Evolutionary conservation across 92 coral and sea anemone species (phyloP), one percentile per base, ranked within the genome.

Genomic region (Phenganax subtilis): DNA sequence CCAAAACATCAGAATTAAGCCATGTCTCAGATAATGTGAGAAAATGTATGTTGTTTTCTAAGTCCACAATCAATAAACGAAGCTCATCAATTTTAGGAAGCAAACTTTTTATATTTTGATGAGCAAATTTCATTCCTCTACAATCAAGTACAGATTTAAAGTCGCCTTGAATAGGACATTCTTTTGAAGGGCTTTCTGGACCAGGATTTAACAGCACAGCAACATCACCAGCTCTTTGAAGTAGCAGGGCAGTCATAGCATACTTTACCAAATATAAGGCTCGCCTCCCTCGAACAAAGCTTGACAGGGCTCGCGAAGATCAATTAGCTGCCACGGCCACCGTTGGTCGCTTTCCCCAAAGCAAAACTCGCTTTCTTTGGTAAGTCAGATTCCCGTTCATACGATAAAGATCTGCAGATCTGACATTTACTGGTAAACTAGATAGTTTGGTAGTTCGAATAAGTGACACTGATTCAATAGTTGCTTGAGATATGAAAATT

Each of bases 61-160:
- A 54, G 30, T 73, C 77, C 28, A 58, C 77, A 73, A 54, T 6
- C 77, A 73, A 73, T 73, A 73, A 5, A 14, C 59, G 62, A 73
- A 73, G 77, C 60, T 73, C 77, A 11, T 73, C 77, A 58, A 73
- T 73, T 73, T 73, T 73, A 73, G 77, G n/a, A 73, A 73, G 77
- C 77, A 72, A 51, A 54, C 58, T 73, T 73, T 59, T 52, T 28
- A 73, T 54, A 73, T 73, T 73, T 73, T 73, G 77, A 73, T 73
- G 77, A 52, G 61, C 77, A 73, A 54, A 73, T 58, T 68, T 61
- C 67, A 61, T 12, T 12, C 67, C 67, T 15, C 67, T 61, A 8
- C 67, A 61, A 66, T 2, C 47, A 37, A 73, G 31, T 15, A 73
- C 51, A 54, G 61, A 51, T 73, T 73, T 73, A 73, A 73, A 73